Evolutionary conservation across 2,113 vertebrate species (phyloP), one percentile per base, ranked within the genome.

Genomic region (Hypomesus transpacificus): DNA sequence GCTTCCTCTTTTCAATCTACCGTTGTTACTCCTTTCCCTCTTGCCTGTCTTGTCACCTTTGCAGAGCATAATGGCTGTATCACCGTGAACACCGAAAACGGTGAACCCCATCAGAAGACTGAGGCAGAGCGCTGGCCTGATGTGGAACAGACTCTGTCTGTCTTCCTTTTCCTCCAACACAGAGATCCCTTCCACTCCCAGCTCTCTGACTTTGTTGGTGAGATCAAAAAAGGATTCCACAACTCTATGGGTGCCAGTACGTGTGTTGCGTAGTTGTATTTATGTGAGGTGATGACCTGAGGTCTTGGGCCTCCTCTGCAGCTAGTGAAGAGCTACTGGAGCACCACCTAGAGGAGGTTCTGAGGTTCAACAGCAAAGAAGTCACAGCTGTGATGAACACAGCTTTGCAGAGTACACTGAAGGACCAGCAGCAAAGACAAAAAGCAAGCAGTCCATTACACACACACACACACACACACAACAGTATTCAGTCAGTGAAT

Each of bases 131-230:
- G 60, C 22, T 6, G 9, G 22, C 18, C 31, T 14, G 62, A 17
- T 34, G 62, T 64, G 28, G 28, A 64, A 17, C 62, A 64, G 62
- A 34, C 17, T 14, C 62, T 64, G 16, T 64, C 62, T 39, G 28
- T 64, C 20, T 64, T 64, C 62, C 62, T 64, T 16, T 64, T 64
- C 62, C 9, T 64, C 62, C 62, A 64, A 17, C 62, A 64, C 62
- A 64, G 18, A 16, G 62, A 64, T 31, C 62, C 62, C 16, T 64
- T 64, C 28, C 62, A 64, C 18, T 64, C 62, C 31, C 62, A 64
- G 18, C 17, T 64, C 62, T 64, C 62, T 34, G 62, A 64, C 31
- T 64, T 64, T 31, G 31, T 64, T 16, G 62, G 62, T 64, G 62
- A 64, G 62, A 17, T 18, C 39, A 46, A 11, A 11, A 5, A 46